phyloP scores from a whole-genome alignment of 2,888 invertebrate species.

The Acanthopleura granulata region DNA sequence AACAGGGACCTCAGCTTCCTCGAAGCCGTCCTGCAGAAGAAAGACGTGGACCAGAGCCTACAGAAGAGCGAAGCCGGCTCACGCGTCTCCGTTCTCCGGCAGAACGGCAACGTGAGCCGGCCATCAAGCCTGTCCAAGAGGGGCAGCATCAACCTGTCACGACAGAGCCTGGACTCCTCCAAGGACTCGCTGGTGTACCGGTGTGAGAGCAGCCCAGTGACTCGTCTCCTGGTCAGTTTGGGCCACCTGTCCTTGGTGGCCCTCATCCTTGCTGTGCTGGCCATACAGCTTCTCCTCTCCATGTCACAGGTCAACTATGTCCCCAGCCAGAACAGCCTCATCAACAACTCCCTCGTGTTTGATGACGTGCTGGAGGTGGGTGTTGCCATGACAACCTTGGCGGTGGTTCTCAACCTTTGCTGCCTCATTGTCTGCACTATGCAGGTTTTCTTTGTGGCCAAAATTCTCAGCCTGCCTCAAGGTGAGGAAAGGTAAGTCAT shows the following conservation, averaged over 20 bases:
- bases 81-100: slow-evolving; percentile 35
- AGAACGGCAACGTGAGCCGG: slow-evolving; percentile 45
- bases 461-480: slow-evolving; percentile 88
- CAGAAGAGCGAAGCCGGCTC: slow-evolving; percentile 42
- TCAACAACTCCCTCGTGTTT: background rate
- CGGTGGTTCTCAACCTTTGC: slow-evolving; percentile 88
- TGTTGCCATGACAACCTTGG: slow-evolving; percentile 88
- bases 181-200: slow-evolving; percentile 26
- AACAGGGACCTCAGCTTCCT: slow-evolving; percentile 52
- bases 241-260: background rate
- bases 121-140: slow-evolving; percentile 33
- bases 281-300: background rate
- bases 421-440: slow-evolving; percentile 93
- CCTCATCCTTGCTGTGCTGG: background rate
- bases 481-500: slow-evolving; percentile 79
- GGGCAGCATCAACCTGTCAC: slow-evolving; percentile 30
- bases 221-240: background rate
- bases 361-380: slow-evolving; percentile 93
- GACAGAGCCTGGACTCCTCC: slow-evolving; percentile 32
- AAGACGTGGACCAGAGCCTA: slow-evolving; percentile 39
- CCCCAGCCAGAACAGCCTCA: background rate
- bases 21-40: slow-evolving; percentile 56
- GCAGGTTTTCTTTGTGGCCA: slow-evolving; percentile 93
- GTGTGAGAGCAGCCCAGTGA: background rate
- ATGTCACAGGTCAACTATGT: background rate